Percentiles rank a stretch among this genome's conserved stretches.
Evolutionary conservation across 2,113 vertebrate species (phyloP).

Genomic region (Puma concolor): DNA sequence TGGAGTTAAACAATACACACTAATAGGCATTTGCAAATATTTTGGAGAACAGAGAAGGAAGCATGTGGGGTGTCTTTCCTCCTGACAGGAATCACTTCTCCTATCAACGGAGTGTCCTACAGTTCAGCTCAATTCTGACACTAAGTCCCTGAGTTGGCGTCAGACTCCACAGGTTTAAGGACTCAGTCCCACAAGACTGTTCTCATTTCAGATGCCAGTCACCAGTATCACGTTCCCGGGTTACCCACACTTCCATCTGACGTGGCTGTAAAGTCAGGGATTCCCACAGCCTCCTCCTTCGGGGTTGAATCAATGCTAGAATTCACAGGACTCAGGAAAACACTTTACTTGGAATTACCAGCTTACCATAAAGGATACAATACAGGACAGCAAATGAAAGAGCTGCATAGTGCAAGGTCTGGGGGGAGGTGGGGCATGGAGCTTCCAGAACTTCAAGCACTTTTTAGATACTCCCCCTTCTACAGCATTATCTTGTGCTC

Average conservation of each 20-base stretch:
- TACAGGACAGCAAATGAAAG: not conserved
- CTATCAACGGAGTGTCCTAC: not conserved
- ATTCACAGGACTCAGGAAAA: not conserved
- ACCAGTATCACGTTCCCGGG: not conserved
- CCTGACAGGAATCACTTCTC: not conserved
- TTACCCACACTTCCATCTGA: not conserved
- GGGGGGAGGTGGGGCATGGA: fast-evolving
- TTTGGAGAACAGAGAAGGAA: not conserved
- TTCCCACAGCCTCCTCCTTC: not conserved
- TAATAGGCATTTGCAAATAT: not conserved
- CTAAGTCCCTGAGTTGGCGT: not conserved
- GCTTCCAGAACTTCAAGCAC: not conserved
- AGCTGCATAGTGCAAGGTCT: not conserved
- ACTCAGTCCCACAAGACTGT: not conserved
- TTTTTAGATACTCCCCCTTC: not conserved
- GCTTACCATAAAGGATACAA: not conserved
- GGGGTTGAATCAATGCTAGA: not conserved
- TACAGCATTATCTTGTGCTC: not conserved
- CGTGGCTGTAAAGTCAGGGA: not conserved
- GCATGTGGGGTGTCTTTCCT: not conserved
- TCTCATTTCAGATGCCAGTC: not conserved
- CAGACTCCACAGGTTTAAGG: not conserved
- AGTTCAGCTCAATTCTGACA: not conserved
- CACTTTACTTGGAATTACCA: not conserved
- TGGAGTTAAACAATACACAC: not conserved